phyloP scores from a whole-genome alignment of 2,797 vertebrate genomes.

The Lepus oiostolus region DNA sequence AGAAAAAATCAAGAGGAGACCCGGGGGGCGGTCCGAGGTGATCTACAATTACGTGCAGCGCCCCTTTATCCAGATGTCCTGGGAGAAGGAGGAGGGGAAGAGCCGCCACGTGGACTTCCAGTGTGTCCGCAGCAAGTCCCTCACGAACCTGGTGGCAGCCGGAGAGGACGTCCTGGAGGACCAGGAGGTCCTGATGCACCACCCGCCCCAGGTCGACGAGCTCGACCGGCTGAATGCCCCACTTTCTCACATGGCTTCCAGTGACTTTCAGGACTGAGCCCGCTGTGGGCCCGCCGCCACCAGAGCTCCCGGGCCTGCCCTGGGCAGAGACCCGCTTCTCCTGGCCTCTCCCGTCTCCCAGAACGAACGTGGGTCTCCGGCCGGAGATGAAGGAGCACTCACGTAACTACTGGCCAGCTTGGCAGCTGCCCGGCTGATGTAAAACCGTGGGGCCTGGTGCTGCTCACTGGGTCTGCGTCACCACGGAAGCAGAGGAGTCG shows the following conservation, averaged over 20 bases:
- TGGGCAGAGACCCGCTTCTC: conserved; percentile 68
- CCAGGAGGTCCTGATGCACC: conserved; percentile 86
- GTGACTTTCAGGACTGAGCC: conserved; percentile 86
- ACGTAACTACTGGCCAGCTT: not conserved
- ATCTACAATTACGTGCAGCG: conserved; percentile 93
- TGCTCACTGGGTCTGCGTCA: conserved; percentile 64
- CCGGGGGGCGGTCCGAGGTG: conserved; percentile 91
- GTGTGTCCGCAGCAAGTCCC: conserved; percentile 92
- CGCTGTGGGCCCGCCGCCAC: not conserved
- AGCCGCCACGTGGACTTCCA: conserved; percentile 93
- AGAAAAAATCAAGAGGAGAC: conserved; percentile 92
- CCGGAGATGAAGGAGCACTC: not conserved
- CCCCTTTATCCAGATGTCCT: conserved; percentile 93
- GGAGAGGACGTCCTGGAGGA: conserved; percentile 88
- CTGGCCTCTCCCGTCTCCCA: not conserved
- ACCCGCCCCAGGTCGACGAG: conserved; percentile 91
- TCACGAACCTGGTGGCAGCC: conserved; percentile 89
- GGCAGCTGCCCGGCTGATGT: conserved; percentile 57
- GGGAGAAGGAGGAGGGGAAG: conserved; percentile 93
- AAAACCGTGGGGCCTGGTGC: conserved; percentile 66
- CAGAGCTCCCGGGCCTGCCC: not conserved
- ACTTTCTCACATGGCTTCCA: conserved; percentile 86
- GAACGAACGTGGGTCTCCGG: not conserved
- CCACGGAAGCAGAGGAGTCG: conserved; percentile 31
- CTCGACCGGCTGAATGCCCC: conserved; percentile 91